Conservation (phyloP, 2,888 invertebrate species). For the Lycocerus yunnanus region DNA sequence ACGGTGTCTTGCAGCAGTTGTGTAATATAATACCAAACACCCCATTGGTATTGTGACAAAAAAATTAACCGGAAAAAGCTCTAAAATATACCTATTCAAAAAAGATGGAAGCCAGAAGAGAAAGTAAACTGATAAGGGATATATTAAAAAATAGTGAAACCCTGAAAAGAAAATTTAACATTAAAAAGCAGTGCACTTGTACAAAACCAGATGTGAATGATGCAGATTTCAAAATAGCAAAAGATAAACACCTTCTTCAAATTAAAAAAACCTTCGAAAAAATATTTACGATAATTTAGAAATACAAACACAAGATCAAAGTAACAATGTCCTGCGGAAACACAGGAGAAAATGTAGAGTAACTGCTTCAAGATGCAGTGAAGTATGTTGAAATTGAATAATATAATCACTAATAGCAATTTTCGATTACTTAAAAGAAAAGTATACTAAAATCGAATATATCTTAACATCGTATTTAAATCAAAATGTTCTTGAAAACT, state of each 20-base stretch:
- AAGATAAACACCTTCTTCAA: too few relatives aligned
- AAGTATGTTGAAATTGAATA: background rate
- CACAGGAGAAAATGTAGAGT: background rate
- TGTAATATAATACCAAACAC: background rate
- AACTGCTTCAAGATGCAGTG: background rate
- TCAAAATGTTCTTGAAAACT: too few relatives aligned
- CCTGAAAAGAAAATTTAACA: background rate
- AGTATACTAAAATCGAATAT: too few relatives aligned
- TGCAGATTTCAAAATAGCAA: too few relatives aligned
- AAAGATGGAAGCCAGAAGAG: background rate
- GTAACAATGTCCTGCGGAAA: background rate
- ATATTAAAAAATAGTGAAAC: background rate
- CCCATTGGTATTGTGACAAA: background rate
- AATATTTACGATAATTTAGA: too few relatives aligned
- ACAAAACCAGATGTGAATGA: too few relatives aligned
- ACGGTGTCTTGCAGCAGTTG: background rate
- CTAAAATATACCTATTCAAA: background rate
- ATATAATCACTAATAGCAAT: too few relatives aligned
- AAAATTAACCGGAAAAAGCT: background rate
- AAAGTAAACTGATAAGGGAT: background rate
- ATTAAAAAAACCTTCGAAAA: too few relatives aligned
- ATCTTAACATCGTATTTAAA: too few relatives aligned
- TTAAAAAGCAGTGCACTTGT: background rate
- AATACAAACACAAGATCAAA: background rate
- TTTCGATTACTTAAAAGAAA: too few relatives aligned